Evolutionary conservation across 2,797 vertebrate species (phyloP).

Genomic region (Hydrophis major): DNA sequence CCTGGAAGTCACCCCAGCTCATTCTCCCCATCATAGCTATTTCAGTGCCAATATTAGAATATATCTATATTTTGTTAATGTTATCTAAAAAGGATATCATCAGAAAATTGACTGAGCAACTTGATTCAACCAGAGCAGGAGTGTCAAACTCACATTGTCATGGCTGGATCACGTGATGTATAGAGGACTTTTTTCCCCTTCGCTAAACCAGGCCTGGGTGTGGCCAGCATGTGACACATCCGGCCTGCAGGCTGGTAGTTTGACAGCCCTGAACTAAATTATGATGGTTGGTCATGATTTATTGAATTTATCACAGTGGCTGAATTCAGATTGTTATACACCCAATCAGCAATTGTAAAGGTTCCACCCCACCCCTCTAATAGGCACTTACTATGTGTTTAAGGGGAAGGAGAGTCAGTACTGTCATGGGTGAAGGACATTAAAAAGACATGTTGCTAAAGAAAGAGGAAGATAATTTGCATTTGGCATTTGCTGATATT

Average conservation of each 20-base stretch:
- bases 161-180: too few relatives aligned
- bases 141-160: too few relatives aligned
- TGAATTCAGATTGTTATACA: neutral
- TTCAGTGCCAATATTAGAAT: neutral
- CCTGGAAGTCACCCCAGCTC: neutral
- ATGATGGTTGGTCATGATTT: neutral
- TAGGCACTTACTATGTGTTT: neutral
- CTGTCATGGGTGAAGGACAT: neutral
- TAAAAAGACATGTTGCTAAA: neutral
- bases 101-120: neutral
- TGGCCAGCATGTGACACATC: too few relatives aligned
- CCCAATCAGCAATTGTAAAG: neutral
- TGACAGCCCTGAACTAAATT: neutral
- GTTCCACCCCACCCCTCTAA: neutral
- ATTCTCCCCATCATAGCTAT: neutral
- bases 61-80: neutral
- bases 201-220: too few relatives aligned
- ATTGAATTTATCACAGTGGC: neutral
- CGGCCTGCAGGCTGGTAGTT: too few relatives aligned
- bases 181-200: too few relatives aligned
- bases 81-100: neutral
- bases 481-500: neutral
- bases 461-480: neutral
- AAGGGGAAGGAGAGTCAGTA: neutral
- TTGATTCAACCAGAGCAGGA: too few relatives aligned